These are phyloP conservation scores for Acrocephalus scirpaceus DNA, from an alignment of 2,797 vertebrate species.

Conservation along the genomic window DNA sequence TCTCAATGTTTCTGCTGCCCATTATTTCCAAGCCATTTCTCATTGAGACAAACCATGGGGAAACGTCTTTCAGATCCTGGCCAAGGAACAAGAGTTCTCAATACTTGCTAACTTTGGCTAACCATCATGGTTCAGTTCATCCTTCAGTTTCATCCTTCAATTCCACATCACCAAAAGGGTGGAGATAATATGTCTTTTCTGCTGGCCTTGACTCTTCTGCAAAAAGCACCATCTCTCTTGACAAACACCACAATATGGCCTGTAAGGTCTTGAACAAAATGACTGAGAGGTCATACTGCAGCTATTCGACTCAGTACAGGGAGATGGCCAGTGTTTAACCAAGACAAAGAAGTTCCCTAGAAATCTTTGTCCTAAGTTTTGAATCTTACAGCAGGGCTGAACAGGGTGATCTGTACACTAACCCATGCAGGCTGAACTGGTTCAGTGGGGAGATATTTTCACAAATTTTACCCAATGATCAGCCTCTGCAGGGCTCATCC, in stretches of 20 bases:
- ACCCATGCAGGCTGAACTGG: background rate
- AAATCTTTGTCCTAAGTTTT: background rate
- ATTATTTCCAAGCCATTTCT: background rate
- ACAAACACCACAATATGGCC: background rate
- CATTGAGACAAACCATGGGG: background rate
- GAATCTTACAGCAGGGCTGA: background rate
- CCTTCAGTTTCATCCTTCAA: background rate
- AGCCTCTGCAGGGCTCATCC: background rate
- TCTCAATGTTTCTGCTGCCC: background rate
- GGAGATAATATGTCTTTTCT: accelerated
- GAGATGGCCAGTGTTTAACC: background rate
- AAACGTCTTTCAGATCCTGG: background rate
- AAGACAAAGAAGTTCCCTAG: background rate
- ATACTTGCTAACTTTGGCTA: background rate
- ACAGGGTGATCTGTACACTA: background rate
- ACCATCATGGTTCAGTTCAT: background rate
- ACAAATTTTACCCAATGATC: background rate
- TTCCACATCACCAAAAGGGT: background rate
- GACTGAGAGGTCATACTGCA: background rate
- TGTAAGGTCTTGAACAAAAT: background rate
- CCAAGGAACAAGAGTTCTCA: background rate
- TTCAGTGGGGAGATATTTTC: background rate
- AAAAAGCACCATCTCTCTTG: background rate
- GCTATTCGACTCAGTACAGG: background rate
- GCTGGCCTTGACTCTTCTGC: background rate